A percentile compares a stretch with the other conserved stretches of the same genome.
phyloP scores from a whole-genome alignment of 1,140 invertebrate species.

The Armadillidium nasatum region DNA sequence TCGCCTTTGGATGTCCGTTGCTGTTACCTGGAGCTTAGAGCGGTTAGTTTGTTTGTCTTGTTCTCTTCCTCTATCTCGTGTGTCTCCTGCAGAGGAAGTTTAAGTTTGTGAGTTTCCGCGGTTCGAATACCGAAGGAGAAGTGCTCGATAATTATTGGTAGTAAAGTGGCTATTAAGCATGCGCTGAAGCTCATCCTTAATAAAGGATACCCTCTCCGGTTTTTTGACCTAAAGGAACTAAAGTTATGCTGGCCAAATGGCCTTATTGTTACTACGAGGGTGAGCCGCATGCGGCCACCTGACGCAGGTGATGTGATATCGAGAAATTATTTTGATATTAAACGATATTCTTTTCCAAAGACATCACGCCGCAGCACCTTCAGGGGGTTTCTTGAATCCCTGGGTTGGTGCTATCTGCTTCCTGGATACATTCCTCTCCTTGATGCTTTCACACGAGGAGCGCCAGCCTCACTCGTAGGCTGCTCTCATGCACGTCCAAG shows the following conservation, averaged over 20 bases:
- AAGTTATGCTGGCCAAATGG: neutral
- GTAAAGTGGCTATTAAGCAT: neutral
- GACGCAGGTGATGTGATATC: neutral
- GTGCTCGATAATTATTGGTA: neutral
- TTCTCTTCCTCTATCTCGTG: neutral
- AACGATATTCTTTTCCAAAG: no score
- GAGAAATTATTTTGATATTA: no score
- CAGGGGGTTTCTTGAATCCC: neutral
- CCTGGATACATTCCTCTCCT: neutral
- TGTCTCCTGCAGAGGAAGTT: neutral
- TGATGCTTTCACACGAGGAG: slow-evolving; percentile 5
- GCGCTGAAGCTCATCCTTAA: neutral
- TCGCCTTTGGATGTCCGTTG: neutral
- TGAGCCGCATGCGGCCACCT: slow-evolving; percentile 3
- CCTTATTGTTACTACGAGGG: neutral
- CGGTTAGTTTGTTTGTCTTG: no score
- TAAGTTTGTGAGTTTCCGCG: neutral
- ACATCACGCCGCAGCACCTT: neutral
- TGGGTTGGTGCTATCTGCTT: neutral
- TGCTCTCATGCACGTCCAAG: neutral
- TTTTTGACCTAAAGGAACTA: neutral
- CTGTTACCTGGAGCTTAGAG: no score
- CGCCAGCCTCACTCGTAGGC: neutral
- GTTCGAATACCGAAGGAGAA: neutral
- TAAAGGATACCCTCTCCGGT: neutral